Base-by-base conservation (phyloP, 2,113 vertebrate species). In the Syngnathus typhle region DNA sequence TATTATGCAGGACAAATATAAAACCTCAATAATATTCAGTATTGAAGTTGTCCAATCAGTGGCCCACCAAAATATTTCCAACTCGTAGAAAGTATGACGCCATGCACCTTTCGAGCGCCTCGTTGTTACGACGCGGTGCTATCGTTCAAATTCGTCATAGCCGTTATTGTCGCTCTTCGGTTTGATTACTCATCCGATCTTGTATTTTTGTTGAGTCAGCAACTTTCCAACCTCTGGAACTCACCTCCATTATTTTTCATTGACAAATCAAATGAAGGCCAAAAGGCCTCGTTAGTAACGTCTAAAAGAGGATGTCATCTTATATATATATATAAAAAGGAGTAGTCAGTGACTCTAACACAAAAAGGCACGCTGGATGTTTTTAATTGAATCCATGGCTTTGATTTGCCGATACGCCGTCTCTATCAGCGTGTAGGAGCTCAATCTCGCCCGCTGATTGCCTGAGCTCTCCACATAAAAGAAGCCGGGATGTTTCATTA, bases 361-460 rank as follows among this genome's bases (percentile, higher is more conserved):
- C 71, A 62, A 87, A 87, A 82, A 83, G 67, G 67, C 71, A 65
- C 71, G 75, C 56, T n/a, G 64, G 54, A 64, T 68, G 62, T 85
- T 77, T 86, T 74, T 80, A 82, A 87, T 81, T 74, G 80, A 88
- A 86, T 85, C 77, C 77, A 88, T 85, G 71, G 72, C 71, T 80
- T 85, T 86, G 82, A 89, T 86, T 78, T 70, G 73, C 77, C 65
- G 82, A 80, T 86, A 84, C 32, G 71, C 77, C 80, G 70, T 86
- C 83, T 88, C 71, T 74, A 83, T 85, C 78, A 77, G 80, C 18
- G 69, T 66, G 78, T 78, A 82, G 78, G 78, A 82, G 84, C 83
- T 87, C 85, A 83, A 83, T 84, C 84, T 81, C 80, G 74, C 83
- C 60, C 76, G 73, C 74, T 88, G 86, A 85, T 87, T 89, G 84